These are phyloP conservation scores for Carettochelys insculpta DNA, from an alignment of 2,113 vertebrate species.

Conservation along the genomic window DNA sequence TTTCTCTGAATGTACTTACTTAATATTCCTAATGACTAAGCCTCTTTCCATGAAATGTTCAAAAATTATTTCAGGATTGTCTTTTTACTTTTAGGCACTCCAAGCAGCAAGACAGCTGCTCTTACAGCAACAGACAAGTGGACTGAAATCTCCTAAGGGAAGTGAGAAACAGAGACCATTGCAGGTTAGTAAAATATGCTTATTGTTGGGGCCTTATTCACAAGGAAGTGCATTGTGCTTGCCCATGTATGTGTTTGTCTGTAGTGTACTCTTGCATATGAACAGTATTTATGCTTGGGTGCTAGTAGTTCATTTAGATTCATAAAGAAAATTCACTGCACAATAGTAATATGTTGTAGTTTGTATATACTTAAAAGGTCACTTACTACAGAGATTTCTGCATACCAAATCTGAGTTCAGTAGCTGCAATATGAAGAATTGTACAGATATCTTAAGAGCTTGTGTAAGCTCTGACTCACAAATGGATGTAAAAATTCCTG, in stretches of 20 bases:
- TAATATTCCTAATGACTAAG: conserved; percentile 27
- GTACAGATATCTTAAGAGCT: neutral
- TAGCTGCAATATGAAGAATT: neutral
- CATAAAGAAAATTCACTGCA: neutral
- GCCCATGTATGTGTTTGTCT: neutral
- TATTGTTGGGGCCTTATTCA: conserved; percentile 31
- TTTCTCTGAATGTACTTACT: conserved; percentile 44
- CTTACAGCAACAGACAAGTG: conserved; percentile 98
- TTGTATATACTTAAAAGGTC: conserved; percentile 26
- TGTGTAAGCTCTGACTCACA: neutral
- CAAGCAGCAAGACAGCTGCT: conserved; percentile 99
- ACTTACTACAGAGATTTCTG: neutral
- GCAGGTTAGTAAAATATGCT: conserved; percentile 87
- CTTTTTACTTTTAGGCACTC: conserved; percentile 86
- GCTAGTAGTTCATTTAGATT: conserved; percentile 11
- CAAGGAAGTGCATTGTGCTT: neutral
- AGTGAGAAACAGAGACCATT: conserved; percentile 98
- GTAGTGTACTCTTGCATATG: neutral
- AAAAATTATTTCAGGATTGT: conserved; percentile 32
- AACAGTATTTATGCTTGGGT: neutral
- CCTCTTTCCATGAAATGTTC: conserved; percentile 61
- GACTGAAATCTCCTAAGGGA: conserved; percentile 98
- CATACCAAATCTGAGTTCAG: conserved; percentile 7
- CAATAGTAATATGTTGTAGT: conserved; percentile 25
- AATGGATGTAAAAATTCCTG: conserved; percentile 25